phyloP scores from a whole-genome alignment of 2,113 vertebrate genomes.

The human region DNA sequence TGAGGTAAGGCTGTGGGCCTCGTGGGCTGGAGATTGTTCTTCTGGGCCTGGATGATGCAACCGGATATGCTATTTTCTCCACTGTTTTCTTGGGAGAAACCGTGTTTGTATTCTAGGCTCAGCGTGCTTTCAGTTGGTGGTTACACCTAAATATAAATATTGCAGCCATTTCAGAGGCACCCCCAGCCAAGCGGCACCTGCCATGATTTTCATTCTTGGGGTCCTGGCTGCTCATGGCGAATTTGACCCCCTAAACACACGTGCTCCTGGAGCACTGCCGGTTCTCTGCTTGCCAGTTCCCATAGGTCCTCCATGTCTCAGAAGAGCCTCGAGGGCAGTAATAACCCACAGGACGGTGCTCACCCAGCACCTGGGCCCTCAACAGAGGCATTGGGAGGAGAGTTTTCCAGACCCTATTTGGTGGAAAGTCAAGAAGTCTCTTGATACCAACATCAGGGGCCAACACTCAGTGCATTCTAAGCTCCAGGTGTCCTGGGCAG shows the following conservation, averaged over 20 bases:
- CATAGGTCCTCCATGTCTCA: accelerated
- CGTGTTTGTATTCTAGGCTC: neutral
- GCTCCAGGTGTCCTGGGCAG: neutral
- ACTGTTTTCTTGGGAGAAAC: neutral
- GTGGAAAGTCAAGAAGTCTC: too few species aligned
- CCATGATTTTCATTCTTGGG: neutral
- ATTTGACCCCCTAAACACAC: accelerated
- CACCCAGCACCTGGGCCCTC: accelerated
- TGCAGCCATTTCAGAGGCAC: too few species aligned
- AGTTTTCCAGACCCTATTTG: accelerated
- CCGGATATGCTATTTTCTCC: accelerated
- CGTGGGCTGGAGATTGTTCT: neutral
- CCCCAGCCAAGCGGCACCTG: neutral
- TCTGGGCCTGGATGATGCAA: neutral
- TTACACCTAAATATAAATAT: neutral
- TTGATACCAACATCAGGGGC: too few species aligned
- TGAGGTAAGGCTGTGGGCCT: neutral
- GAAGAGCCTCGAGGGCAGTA: accelerated
- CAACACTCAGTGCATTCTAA: too few species aligned
- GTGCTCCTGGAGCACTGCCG: accelerated
- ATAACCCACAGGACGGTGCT: accelerated
- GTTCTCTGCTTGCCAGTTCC: neutral
- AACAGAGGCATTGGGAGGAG: accelerated
- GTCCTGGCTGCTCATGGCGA: too few species aligned
- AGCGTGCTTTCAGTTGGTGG: accelerated